Percentiles rank a stretch among this genome's conserved stretches.
Conservation (phyloP, 2,888 invertebrate genomes). For the Lasiommata megera region DNA sequence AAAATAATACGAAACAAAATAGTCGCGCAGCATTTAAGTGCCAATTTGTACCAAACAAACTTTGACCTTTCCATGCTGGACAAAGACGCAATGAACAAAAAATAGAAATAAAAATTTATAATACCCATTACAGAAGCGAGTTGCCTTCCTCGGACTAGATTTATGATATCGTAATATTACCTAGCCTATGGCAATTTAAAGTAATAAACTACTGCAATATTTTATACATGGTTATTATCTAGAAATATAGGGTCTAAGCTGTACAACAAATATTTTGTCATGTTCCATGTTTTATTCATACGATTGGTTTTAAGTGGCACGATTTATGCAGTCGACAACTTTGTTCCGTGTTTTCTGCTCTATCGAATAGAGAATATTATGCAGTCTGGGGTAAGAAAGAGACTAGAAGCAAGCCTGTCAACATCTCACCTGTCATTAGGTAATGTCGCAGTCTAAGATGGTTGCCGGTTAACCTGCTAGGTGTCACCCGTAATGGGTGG, state of each 20-base stretch:
- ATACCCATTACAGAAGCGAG: conserved; percentile 22
- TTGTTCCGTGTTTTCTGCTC: neutral
- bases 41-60: neutral
- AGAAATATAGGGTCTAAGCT: conserved; percentile 5
- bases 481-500: too few relatives aligned
- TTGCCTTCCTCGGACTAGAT: conserved; percentile 20
- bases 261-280: conserved; percentile 11
- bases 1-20: neutral
- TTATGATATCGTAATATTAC: conserved; percentile 23
- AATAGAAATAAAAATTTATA: conserved; percentile 18
- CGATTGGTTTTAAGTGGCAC: neutral
- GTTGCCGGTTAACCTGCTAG: too few relatives aligned
- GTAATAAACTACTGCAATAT: conserved; percentile 27
- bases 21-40: neutral
- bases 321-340: neutral
- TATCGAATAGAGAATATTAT: neutral
- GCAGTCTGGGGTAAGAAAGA: neutral
- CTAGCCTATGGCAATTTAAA: conserved; percentile 27
- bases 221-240: conserved; percentile 24
- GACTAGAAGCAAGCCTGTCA: neutral
- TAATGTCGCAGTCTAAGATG: too few relatives aligned
- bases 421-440: too few relatives aligned
- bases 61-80: neutral
- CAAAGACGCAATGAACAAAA: conserved; percentile 2
- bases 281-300: conserved; percentile 9